Percentiles rank a stretch among this genome's conserved stretches.
phyloP scores from a whole-genome alignment of 2,797 vertebrate species.

The Catostomus latipinnis region DNA sequence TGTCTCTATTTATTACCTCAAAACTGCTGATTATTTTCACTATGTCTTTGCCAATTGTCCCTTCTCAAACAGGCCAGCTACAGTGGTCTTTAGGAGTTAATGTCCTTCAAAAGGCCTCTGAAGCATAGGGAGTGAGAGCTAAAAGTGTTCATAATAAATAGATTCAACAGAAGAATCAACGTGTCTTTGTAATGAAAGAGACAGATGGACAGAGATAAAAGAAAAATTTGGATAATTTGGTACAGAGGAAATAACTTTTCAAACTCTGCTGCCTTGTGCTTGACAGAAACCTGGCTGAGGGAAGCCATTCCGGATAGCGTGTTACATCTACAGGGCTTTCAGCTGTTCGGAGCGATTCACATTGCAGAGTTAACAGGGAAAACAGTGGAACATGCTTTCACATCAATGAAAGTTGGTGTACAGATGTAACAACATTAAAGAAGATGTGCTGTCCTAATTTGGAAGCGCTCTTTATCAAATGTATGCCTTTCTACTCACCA shows the following conservation, averaged over 20 bases:
- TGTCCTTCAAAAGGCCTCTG: slow-evolving; percentile 56
- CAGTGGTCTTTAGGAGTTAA: slow-evolving; percentile 30
- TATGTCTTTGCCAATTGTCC: slow-evolving; percentile 56
- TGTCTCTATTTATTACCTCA: slow-evolving; percentile 65
- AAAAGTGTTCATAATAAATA: background rate
- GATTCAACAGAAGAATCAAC: slow-evolving; percentile 19
- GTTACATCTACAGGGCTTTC: too few relatives aligned
- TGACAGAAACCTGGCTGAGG: too few relatives aligned
- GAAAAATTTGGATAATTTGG: slow-evolving; percentile 22
- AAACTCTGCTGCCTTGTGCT: too few relatives aligned
- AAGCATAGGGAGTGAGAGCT: slow-evolving; percentile 47
- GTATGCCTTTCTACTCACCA: too few relatives aligned
- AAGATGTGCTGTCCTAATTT: too few relatives aligned
- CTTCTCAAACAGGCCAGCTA: slow-evolving; percentile 59
- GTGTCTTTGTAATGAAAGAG: slow-evolving; percentile 31
- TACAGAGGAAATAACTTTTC: background rate
- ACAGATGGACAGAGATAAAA: slow-evolving; percentile 18
- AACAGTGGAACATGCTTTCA: too few relatives aligned
- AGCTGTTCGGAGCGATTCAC: too few relatives aligned
- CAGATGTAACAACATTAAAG: too few relatives aligned
- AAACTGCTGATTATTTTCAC: slow-evolving; percentile 62
- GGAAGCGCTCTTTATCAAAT: too few relatives aligned
- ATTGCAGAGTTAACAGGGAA: too few relatives aligned
- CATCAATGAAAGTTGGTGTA: too few relatives aligned
- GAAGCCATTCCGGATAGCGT: too few relatives aligned